phyloP scores from a whole-genome alignment of 1,140 invertebrate genomes.

The Bombus polaris region DNA sequence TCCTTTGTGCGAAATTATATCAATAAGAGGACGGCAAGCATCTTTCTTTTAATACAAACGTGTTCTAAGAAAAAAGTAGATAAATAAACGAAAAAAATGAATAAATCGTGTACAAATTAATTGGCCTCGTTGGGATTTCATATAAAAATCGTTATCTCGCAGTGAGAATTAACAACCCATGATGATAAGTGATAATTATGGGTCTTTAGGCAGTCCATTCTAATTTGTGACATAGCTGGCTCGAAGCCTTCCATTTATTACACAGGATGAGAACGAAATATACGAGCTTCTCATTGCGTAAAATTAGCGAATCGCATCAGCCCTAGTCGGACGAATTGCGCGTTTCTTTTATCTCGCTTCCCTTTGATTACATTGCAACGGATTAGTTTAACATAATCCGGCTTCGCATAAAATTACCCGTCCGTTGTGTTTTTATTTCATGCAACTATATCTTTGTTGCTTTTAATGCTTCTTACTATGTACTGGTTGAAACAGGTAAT shows the following conservation, averaged over 20 bases:
- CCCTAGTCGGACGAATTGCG: neutral
- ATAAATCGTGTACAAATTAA: too few relatives aligned
- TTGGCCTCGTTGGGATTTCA: neutral
- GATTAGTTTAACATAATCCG: constrained; percentile 31
- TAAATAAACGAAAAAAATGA: too few relatives aligned
- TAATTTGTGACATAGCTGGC: constrained; percentile 33
- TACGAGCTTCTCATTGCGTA: neutral
- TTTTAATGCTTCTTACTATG: neutral
- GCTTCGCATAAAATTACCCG: constrained; percentile 16
- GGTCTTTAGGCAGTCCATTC: constrained; percentile 18
- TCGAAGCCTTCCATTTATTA: constrained; percentile 33
- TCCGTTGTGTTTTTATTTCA: neutral
- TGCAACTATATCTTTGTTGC: neutral
- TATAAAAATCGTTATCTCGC: neutral
- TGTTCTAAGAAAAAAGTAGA: too few relatives aligned
- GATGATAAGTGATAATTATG: constrained; percentile 30
- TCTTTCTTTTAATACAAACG: too few relatives aligned
- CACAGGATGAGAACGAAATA: neutral
- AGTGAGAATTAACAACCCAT: too few relatives aligned
- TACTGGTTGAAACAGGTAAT: too few relatives aligned
- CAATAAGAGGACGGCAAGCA: too few relatives aligned
- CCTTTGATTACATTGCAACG: constrained; percentile 17
- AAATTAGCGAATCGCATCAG: constrained; percentile 34
- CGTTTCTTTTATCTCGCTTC: constrained; percentile 19
- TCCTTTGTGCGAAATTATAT: too few relatives aligned